These are phyloP conservation scores for Rhinogobio ventralis DNA, from an alignment of 2,797 vertebrate species.

Conservation along the genomic window DNA sequence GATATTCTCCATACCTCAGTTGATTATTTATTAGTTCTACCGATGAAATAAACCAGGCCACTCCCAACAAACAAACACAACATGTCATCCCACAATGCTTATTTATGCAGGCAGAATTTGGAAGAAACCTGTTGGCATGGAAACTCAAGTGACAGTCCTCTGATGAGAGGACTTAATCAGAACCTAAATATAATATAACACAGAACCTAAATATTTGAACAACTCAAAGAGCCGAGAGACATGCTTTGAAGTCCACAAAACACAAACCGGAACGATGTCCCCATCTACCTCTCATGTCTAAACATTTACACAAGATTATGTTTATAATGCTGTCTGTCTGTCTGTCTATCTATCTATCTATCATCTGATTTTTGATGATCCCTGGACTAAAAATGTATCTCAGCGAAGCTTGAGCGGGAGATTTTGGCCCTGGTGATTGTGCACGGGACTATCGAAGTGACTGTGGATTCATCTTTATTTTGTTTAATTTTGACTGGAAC, in stretches of 20 bases:
- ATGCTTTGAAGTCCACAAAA: constrained; percentile 72
- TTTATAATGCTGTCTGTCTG: constrained; percentile 70
- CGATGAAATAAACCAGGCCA: constrained; percentile 71
- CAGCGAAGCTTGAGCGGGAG: constrained; percentile 46
- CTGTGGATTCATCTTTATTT: constrained; percentile 12
- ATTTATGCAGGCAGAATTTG: constrained; percentile 55
- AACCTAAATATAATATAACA: neutral
- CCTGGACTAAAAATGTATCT: constrained; percentile 50
- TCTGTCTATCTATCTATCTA: constrained; percentile 15
- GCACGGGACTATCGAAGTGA: constrained; percentile 47
- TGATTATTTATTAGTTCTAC: constrained; percentile 57
- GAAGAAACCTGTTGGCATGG: constrained; percentile 58
- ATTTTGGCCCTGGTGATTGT: constrained; percentile 44
- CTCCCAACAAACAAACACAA: constrained; percentile 72
- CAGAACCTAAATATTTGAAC: constrained; percentile 79
- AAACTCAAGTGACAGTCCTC: constrained; percentile 62
- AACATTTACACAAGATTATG: constrained; percentile 79
- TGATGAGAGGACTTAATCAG: constrained; percentile 68
- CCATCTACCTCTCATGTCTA: constrained; percentile 65
- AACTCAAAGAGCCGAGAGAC: constrained; percentile 59
- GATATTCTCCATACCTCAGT: constrained; percentile 18
- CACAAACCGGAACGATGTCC: constrained; percentile 62
- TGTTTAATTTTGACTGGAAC: neutral
- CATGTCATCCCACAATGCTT: constrained; percentile 54
- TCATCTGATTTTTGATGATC: neutral